Evolutionary conservation across 2,113 vertebrate species (phyloP), one percentile per base, ranked within the genome.

Genomic region (Mustela nigripes): DNA sequence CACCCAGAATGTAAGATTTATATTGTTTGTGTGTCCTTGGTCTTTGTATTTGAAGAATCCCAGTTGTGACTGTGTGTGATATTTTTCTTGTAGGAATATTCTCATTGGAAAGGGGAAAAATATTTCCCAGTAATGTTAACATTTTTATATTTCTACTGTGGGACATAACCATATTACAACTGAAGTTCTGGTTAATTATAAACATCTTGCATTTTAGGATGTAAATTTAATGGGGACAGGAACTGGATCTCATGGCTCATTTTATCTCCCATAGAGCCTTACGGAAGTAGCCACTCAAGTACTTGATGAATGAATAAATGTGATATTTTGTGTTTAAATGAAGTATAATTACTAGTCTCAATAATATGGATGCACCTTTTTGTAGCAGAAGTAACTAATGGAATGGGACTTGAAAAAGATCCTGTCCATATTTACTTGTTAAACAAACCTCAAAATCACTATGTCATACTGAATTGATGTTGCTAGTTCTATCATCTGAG

Each of bases 1-100:
- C 12, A 76, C 71, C 73, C 79, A 76, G 74, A 96, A 86, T 86
- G 88, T 81, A 97, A 96, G 67, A 84, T 94, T 88, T 91, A 60
- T 95, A 36, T 96, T 93, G 58, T 87, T 97, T 96, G 22, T 97
- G 22, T 94, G 91, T 93, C 48, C 58, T 97, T 98, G 62, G 95
- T 78, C 89, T 89, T 96, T 84, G 42, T 95, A 39, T 90, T 96
- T 96, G 74, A 80, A 97, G 86, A 96, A 89, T 87, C n/a, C 56
- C 58, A 53, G 18, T 85, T 96, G 60, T 93, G 50, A 76, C 65
- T 48, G 28, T 92, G 50, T 94, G 78, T 92, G 63, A 39, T 63
- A 28, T 82, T 79, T 81, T 93, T 94, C 31, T 12, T 79, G 26
- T 95, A 48, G 95, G 74, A 84, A 82, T 85, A 63, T 42, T 96